These are phyloP conservation scores for Agrotis clavis DNA, from an alignment of 2,888 invertebrate genomes.

Conservation along the genomic window DNA sequence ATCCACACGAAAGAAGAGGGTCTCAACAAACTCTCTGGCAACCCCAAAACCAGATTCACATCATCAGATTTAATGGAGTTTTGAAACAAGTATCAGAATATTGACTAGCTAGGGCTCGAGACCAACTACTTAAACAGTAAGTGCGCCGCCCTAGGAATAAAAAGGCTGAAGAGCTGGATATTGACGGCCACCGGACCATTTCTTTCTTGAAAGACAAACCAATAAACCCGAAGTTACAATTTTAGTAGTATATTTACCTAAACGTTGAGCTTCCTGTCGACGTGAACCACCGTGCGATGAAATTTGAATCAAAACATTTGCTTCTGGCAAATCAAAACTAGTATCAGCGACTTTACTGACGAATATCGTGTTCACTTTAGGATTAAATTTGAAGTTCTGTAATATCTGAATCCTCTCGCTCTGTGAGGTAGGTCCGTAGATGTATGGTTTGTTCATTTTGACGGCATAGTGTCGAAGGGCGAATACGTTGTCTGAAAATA, in stretches of 20 bases:
- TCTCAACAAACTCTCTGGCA: no score
- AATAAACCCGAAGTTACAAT: neutral
- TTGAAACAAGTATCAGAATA: no score
- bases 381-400: constrained; percentile 99
- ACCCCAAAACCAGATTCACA: no score
- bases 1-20: no score
- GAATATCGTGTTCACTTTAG: constrained; percentile 99
- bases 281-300: constrained; percentile 99
- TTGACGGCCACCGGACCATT: no score
- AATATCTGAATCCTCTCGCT: constrained; percentile 99
- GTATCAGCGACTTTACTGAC: constrained; percentile 99
- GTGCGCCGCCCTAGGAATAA: no score
- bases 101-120: no score
- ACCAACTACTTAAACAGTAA: no score
- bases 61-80: no score
- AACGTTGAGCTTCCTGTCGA: constrained; percentile 99
- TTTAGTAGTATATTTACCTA: constrained; percentile 90
- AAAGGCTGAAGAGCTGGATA: no score
- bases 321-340: constrained; percentile 99
- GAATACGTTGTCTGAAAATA: constrained; percentile 99
- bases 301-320: constrained; percentile 99
- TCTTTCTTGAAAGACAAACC: neutral
- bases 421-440: constrained; percentile 99
- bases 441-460: constrained; percentile 99
- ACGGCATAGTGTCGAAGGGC: constrained; percentile 99